A percentile compares a stretch with the other conserved stretches of the same genome.
These are phyloP conservation scores for Agapornis canus DNA, from an alignment of 2,797 vertebrate species.

Conservation along the genomic window DNA sequence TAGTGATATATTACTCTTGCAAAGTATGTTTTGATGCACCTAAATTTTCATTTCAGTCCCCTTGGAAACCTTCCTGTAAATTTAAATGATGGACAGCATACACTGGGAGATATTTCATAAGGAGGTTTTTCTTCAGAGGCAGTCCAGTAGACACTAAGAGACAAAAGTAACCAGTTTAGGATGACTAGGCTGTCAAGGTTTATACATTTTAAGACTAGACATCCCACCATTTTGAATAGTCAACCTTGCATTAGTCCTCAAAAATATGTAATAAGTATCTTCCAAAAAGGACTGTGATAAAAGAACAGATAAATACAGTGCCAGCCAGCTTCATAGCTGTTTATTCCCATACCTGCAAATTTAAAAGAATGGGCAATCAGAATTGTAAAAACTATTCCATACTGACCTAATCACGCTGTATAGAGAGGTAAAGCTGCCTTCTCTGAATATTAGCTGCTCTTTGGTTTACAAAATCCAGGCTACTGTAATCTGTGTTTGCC, in stretches of 20 bases:
- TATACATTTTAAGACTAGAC: background rate
- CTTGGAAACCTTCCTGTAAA: background rate
- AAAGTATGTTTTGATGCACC: background rate
- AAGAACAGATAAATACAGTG: background rate
- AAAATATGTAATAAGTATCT: background rate
- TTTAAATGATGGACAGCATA: background rate
- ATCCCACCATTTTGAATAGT: background rate
- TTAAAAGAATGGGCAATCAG: background rate
- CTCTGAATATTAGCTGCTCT: background rate
- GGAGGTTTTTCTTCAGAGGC: background rate
- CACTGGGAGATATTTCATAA: background rate
- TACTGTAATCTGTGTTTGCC: background rate
- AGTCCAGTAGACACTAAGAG: background rate
- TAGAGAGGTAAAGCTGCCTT: background rate
- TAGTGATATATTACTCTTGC: background rate
- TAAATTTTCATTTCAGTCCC: background rate
- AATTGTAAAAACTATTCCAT: background rate
- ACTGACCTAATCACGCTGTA: rapidly evolving
- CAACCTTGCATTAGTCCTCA: background rate
- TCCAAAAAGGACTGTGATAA: background rate
- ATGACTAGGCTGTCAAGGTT: background rate
- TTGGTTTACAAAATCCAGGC: background rate
- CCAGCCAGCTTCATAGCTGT: background rate
- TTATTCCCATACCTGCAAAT: background rate
- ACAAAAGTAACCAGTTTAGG: background rate